Evolutionary conservation across 2,797 vertebrate genomes (phyloP), one percentile per base, ranked within the genome.

Genomic region (Galaxias olidus): DNA sequence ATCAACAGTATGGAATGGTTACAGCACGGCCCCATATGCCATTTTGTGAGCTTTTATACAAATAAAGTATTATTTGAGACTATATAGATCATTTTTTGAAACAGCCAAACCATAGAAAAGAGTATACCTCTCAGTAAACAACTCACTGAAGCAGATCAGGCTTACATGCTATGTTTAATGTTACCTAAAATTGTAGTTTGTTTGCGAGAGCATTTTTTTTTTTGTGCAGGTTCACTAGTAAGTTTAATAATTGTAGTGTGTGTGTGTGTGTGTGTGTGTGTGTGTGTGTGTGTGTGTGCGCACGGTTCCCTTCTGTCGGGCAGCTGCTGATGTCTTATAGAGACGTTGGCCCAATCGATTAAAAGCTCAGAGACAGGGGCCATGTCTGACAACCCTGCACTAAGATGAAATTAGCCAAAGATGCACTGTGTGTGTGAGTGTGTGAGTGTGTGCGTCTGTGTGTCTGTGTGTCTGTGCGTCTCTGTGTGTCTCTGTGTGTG

Each of bases 321-420:
- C 92, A 93, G 92, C 93, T 93, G 93, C 91, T 94, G 94, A 93
- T 95, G 92, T 92, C 93, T 95, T 94, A 94, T 94, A 93, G 93
- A 94, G 94, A 94, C 93, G 90, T 94, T 94, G 92, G 93, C 91
- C 92, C 94, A 94, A 95, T 95, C 93, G 93, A 94, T 95, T 94
- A 93, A 93, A 95, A 93, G 93, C 91, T 86, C 90, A 90, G 92
- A 93, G 93, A 92, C 91, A 91, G 91, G 92, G 92, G 93, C 93
- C 90, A 93, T 94, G 93, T 94, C 92, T 93, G 93, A 93, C 93
- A 94, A 92, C 91, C 90, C 89, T 91, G 92, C 91, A 93, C 91
- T 85, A 90, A 92, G 92, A 93, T 94, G 91, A 93, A 94, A 94
- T 95, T 94, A 94, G 92, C 94, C 90, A 88, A 87, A 91, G 92